These are phyloP conservation scores for Trypoxylon attenuatum DNA, from an alignment of 2,888 invertebrate genomes.

Conservation along the genomic window DNA sequence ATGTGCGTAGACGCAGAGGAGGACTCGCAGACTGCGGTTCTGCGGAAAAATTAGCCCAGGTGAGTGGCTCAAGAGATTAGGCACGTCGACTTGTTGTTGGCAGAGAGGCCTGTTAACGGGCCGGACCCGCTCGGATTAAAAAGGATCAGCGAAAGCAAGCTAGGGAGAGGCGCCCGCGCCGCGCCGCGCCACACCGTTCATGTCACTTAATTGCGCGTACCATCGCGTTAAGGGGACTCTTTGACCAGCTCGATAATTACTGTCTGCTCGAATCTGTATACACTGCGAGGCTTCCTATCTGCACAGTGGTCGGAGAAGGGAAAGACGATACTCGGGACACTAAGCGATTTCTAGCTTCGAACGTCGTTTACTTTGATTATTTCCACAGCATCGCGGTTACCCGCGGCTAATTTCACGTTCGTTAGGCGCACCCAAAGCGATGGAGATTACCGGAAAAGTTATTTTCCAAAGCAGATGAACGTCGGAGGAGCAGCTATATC, in stretches of 20 bases:
- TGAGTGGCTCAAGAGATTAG: background rate
- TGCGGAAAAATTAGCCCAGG: background rate
- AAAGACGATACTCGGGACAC: background rate
- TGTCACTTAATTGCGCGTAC: constrained; percentile 44
- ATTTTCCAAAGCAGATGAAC: constrained; percentile 30
- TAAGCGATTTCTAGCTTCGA: constrained; percentile 35
- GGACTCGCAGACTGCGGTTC: background rate
- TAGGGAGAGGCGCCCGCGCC: background rate
- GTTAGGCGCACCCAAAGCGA: constrained; percentile 34
- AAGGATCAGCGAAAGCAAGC: constrained; percentile 21
- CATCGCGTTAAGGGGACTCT: constrained; percentile 41
- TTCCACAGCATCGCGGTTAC: constrained; percentile 27
- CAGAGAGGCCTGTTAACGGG: background rate
- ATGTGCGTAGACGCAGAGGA: no score
- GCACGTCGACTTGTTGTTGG: background rate
- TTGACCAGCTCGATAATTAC: constrained; percentile 50
- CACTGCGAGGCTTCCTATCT: background rate
- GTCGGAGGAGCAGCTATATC: no score
- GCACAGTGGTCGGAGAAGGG: background rate
- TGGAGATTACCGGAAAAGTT: constrained; percentile 38
- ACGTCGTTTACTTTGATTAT: constrained; percentile 44
- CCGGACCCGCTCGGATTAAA: background rate
- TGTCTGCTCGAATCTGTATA: constrained; percentile 19
- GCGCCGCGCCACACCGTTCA: constrained; percentile 13
- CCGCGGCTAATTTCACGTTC: constrained; percentile 48